Conservation (phyloP, 1,140 invertebrate species). For the Lepidurus couesii region DNA sequence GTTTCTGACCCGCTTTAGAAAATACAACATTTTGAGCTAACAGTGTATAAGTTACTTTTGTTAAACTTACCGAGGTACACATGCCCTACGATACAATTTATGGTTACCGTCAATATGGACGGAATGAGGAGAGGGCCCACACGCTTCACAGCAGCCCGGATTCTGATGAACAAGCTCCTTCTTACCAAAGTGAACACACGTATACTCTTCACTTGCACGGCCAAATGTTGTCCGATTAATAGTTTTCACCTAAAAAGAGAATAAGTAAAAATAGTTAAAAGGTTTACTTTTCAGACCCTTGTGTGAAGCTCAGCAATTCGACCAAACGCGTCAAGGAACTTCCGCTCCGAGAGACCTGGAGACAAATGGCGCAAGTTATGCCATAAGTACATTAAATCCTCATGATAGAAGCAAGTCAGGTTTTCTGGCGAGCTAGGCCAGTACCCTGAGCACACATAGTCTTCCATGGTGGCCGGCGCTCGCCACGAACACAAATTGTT, state of each 20-base stretch:
- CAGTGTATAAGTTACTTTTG: not conserved
- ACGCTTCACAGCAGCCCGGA: not conserved
- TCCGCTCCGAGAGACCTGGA: not conserved
- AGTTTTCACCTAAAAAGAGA: not conserved
- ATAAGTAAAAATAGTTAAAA: not conserved
- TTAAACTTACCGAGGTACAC: conserved; percentile 1
- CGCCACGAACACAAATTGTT: not conserved
- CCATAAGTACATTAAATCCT: not conserved
- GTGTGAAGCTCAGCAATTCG: not conserved
- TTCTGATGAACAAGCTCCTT: not conserved
- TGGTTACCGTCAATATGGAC: not conserved
- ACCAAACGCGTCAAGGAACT: not conserved
- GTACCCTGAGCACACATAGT: not conserved
- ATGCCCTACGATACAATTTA: not conserved
- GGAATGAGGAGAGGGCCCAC: not conserved
- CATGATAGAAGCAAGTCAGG: not conserved
- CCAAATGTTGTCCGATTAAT: not conserved
- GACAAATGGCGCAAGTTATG: not conserved
- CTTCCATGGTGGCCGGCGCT: not conserved
- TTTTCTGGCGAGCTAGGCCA: not conserved
- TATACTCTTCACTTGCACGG: not conserved
- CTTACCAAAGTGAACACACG: not conserved
- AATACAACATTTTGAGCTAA: not conserved
- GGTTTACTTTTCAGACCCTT: not conserved
- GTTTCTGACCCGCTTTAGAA: not conserved